Evolutionary conservation across 2,113 vertebrate species (phyloP).

Genomic region (Genyomyrus donnyi): DNA sequence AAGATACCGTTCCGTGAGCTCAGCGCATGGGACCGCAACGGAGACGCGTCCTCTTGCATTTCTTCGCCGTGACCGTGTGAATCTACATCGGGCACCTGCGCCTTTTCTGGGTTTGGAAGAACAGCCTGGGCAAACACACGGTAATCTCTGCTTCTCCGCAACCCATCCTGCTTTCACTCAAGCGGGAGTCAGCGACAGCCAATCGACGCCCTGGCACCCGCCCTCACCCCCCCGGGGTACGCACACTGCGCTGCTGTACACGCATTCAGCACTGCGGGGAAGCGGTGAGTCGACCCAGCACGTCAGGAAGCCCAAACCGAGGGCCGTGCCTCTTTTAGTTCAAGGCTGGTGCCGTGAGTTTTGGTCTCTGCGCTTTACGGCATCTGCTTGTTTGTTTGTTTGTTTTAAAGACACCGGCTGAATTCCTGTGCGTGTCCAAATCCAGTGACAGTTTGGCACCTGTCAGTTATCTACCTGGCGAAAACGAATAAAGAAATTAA

Average conservation of each 20-base stretch:
- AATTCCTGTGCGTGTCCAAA: background rate
- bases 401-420: background rate
- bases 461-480: background rate
- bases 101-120: background rate
- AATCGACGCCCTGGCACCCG: background rate
- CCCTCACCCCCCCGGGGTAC: background rate
- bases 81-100: background rate
- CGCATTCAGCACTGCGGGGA: background rate
- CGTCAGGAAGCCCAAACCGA: background rate
- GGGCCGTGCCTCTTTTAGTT: background rate
- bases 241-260: background rate
- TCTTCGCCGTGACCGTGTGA: background rate
- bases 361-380: background rate
- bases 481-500: background rate
- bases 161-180: slow-evolving; percentile 3
- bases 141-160: background rate
- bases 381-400: background rate
- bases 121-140: slow-evolving; percentile 7
- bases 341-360: background rate
- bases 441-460: background rate
- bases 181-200: no score
- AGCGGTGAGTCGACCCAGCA: background rate
- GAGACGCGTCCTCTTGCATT: background rate
- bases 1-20: background rate
- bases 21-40: background rate